Conservation (phyloP, 2,797 vertebrate genomes). For the Ptychobarbus kaznakovi region DNA sequence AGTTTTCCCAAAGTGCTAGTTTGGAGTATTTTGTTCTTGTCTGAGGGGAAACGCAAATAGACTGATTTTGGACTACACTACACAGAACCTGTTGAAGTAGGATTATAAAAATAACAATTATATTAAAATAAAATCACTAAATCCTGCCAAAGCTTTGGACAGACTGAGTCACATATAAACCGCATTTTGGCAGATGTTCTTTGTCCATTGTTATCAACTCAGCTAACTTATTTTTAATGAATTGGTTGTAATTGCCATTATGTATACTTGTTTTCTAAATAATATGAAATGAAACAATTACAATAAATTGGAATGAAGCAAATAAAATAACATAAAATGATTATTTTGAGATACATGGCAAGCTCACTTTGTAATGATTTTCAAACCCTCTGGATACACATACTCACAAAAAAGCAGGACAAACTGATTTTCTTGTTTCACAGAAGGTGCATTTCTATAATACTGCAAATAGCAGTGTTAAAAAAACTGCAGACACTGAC, state of each 20-base stretch:
- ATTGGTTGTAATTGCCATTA: background rate
- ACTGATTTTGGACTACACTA: background rate
- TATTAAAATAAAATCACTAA: background rate
- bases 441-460: background rate
- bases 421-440: background rate
- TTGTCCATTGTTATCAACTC: background rate
- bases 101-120: background rate
- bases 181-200: background rate
- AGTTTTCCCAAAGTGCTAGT: constrained; percentile 28
- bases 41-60: background rate
- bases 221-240: background rate
- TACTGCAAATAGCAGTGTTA: background rate
- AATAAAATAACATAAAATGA: background rate
- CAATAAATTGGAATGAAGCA: background rate
- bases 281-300: background rate
- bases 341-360: background rate
- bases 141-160: background rate
- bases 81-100: background rate
- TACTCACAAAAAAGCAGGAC: background rate
- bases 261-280: background rate
- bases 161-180: background rate
- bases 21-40: constrained; percentile 22
- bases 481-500: background rate
- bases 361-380: background rate
- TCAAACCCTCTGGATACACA: background rate